These are phyloP conservation scores for Coregonus clupeaformis DNA, from an alignment of 2,113 vertebrate species.

Conservation along the genomic window DNA sequence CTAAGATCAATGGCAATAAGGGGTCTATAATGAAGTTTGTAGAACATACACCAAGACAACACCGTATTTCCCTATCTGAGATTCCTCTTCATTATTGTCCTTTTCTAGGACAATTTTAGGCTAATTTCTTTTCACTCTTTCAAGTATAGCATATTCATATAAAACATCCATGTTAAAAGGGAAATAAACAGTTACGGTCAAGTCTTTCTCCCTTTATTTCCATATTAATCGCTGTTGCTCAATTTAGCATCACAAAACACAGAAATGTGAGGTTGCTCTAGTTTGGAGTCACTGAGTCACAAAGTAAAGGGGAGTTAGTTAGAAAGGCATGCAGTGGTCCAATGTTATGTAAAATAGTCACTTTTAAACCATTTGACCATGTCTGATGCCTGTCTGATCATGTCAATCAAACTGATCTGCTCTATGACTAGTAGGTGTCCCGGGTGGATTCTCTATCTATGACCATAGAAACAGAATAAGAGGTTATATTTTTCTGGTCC, in stretches of 20 bases:
- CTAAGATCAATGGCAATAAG: not conserved
- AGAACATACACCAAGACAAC: not conserved
- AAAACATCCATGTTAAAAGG: constrained; percentile 6
- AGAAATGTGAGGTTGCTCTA: constrained; percentile 57
- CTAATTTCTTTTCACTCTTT: not conserved
- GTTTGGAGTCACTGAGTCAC: constrained; percentile 55
- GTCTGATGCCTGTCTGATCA: constrained; percentile 55
- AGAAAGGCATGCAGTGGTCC: constrained; percentile 52
- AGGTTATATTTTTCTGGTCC: not conserved
- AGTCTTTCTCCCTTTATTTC: constrained; percentile 31
- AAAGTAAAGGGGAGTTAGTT: constrained; percentile 51
- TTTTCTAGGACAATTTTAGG: too few species aligned
- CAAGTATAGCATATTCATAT: not conserved
- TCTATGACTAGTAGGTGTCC: constrained; percentile 47
- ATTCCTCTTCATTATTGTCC: not conserved
- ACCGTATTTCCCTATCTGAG: not conserved
- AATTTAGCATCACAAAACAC: constrained; percentile 65
- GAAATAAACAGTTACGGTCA: constrained; percentile 15
- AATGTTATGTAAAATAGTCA: constrained; percentile 65
- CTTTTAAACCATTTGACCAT: constrained; percentile 54
- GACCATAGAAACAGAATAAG: not conserved
- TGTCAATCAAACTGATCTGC: too few species aligned
- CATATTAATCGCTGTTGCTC: constrained; percentile 53
- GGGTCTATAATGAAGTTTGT: not conserved
- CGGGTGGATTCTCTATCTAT: constrained; percentile 23